Evolutionary conservation across 2,113 vertebrate species (phyloP), one percentile per base, ranked within the genome.

Genomic region (Salminus brasiliensis): DNA sequence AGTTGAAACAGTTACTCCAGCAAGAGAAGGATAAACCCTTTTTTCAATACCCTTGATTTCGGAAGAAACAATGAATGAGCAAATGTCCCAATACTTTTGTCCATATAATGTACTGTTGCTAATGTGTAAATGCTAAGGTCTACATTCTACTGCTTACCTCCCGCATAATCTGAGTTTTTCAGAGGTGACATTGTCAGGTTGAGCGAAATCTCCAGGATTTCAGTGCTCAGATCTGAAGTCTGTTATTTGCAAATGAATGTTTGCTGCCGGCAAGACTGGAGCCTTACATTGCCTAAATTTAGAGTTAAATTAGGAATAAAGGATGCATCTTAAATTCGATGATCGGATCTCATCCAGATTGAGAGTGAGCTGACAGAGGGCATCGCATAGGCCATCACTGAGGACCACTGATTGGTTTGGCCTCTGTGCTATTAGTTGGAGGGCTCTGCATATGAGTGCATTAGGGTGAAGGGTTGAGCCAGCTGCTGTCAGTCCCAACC

Each of bases 401-500:
- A 45, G 36, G 29, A n/a, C 34, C 29, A 0, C 4, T 74, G 72
- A 70, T 72, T 60, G 72, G 78, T 79, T 84, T 65, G 34, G 52
- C 72, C 12, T 43, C 36, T 47, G 39, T 80, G 21, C 29, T 43
- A 52, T 71, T 79, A 71, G 77, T 66, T 57, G 67, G 27, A 78
- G 23, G 71, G 21, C 34, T 84, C 69, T 3, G 62, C 23, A 3
- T 70, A 65, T 18, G 6, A 81, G 52, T 47, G 23, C 53, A 57
- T 83, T 70, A 16, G 45, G 15, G 55, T 49, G 67, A 72, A 72
- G 63, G 78, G 55, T 63, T 52, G 71, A 84, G 13, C 34, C 41
- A 68, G 69, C 78, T 76, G 76, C 63, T 47, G 74, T 73, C 45
- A 39, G 21, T 60, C 74, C 23, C 39, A 72, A 72, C 76, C 52